Evolutionary conservation across 1,140 invertebrate genomes (phyloP).

Genomic region (Drosophila navojoa): DNA sequence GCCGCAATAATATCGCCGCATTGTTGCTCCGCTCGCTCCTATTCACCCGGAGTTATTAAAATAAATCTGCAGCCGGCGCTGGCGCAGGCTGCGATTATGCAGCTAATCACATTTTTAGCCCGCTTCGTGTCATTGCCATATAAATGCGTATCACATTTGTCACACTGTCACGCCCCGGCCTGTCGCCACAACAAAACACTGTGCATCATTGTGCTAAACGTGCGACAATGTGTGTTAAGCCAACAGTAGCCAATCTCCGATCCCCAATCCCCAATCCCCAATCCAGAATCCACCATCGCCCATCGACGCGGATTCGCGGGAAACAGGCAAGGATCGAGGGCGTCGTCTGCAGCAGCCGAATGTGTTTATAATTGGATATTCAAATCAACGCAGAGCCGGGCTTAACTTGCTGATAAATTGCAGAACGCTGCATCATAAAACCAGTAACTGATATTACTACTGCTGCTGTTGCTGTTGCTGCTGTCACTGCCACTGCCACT

Average conservation of each 20-base stretch:
- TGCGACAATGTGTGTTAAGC: conserved; percentile 70
- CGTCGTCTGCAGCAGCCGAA: conserved; percentile 34
- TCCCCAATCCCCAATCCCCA: no score
- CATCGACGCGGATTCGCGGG: not conserved
- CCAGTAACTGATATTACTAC: not conserved
- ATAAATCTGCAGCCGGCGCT: conserved; percentile 1
- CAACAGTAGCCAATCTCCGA: conserved; percentile 43
- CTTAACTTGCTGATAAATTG: conserved; percentile 62
- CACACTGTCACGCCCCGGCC: not conserved
- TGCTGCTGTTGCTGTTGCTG: not conserved
- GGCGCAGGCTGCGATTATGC: not conserved
- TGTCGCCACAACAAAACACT: not conserved
- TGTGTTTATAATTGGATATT: conserved; percentile 83
- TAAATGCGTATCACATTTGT: conserved; percentile 43
- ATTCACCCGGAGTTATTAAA: conserved; percentile 17
- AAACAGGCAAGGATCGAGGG: conserved; percentile 9
- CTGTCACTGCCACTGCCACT: conserved; percentile 1
- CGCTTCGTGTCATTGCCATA: conserved; percentile 56
- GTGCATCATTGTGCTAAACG: conserved; percentile 52
- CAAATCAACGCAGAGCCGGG: conserved; percentile 66
- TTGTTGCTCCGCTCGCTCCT: conserved; percentile 20
- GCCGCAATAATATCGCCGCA: conserved; percentile 1
- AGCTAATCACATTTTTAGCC: no score
- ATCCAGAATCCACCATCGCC: not conserved
- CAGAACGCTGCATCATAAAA: conserved; percentile 40